Evolutionary conservation across 2,888 invertebrate species (phyloP), one percentile per base, ranked within the genome.

Genomic region (Catocala nupta): DNA sequence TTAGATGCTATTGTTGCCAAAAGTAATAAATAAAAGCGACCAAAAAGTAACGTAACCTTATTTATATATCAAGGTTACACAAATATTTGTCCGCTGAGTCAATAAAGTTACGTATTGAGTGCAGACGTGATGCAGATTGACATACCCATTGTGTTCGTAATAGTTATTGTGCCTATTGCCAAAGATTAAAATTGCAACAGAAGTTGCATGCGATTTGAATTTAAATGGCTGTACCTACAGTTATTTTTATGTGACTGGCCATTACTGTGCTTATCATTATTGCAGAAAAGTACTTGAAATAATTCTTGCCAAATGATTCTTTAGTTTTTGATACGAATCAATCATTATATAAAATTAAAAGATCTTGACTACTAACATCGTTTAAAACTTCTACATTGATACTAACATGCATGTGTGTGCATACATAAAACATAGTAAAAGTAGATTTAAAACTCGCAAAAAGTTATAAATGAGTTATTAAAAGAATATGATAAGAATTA

Each of bases 41-140:
- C 11, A 55, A 55, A 59, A 52, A 48, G 42, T 13, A 55, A 60
- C 36, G 8, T 42, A 50, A 49, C 49, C 49, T 13, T 50, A 59
- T 59, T 57, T 53, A 65, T 69, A 74, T 70, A 75, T 74, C 85
- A 86, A 88, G 84, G 85, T 80, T 80, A 73, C 65, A 73, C 68
- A 75, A 86, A 87, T 86, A 81, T 79, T 80, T 85, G 68, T 73
- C 59, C 67, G 73, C 76, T 86, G 87, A 87, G 77, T 88, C 88
- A 89, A 83, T 80, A 73, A 74, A 70, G 80, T 83, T 85, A 84
- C 83, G 81, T 81, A 82, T 85, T 88, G 78, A 78, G 80, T 78
- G 84, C 84, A 84, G 78, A 81, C 78, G 75, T 85, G 84, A 87
- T 85, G 84, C 79, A 83, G 85, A 83, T 80, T 75, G 75, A 81